These are phyloP conservation scores for Enhydra lutris DNA, from an alignment of 2,113 vertebrate genomes.

Conservation along the genomic window DNA sequence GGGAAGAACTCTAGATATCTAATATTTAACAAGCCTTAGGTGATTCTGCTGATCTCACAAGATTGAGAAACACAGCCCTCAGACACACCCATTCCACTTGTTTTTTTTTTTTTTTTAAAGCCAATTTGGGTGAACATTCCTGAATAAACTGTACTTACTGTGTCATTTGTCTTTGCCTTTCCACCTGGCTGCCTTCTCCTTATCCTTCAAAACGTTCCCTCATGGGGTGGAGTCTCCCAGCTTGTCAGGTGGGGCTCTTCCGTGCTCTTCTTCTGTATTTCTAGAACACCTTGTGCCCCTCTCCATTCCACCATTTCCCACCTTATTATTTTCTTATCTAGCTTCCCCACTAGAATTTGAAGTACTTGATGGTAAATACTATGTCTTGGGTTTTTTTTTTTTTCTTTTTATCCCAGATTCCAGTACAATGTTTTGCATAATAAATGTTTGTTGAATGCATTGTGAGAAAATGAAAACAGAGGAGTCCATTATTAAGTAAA, in stretches of 20 bases:
- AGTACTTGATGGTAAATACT: neutral
- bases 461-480: slow-evolving; percentile 16
- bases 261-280: neutral
- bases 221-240: neutral
- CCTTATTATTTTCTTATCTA: neutral
- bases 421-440: neutral
- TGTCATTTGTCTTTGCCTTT: neutral
- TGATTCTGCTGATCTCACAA: neutral
- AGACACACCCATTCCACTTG: neutral
- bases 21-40: neutral
- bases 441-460: neutral
- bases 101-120: neutral
- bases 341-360: neutral
- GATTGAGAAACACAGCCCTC: neutral
- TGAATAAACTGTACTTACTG: neutral
- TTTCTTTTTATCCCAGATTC: neutral
- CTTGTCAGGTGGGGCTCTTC: neutral
- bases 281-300: rapidly evolving
- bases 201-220: neutral
- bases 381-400: neutral
- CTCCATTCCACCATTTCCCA: neutral
- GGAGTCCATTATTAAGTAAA: neutral
- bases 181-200: neutral
- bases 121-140: neutral
- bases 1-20: neutral